Evolutionary conservation across 2,797 vertebrate genomes (phyloP), one percentile per base, ranked within the genome.

Genomic region (Gallirallus australis): DNA sequence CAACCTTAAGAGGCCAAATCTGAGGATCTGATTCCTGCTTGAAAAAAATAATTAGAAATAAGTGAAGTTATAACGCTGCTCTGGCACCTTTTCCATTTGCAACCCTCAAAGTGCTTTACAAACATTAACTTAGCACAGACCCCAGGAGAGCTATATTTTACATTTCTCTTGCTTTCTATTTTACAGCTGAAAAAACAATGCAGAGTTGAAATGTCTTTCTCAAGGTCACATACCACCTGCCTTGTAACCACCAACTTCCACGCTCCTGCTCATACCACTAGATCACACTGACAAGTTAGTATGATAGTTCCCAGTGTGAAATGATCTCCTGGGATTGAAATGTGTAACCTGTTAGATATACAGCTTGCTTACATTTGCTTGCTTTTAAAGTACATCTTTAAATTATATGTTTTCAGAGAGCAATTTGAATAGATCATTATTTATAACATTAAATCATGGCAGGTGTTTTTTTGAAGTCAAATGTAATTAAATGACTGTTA

Each of bases 401-500:
- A 89, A 77, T 48, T 70, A 50, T n/a, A 53, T 0, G 0, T 90
- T 85, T 94, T 77, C 80, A 75, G 45, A 57, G 30, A 88, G 12
- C 7, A 76, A 45, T 82, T 75, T 40, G 30, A 81, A 53, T 59
- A 66, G 42, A 64, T 93, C 27, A 28, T 71, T 6, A 89, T 90
- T 95, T 86, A 61, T 56, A 77, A 70, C 24, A 57, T 61, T 90
- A 88, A 89, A 66, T 87, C 47, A 80, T 12, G 21, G 28, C 24
- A 68, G 48, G 63, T 93, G 50, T 0, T 73, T 90, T 91, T 80
- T 61, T 47, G 3, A 94, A 94, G 69, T 52, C 47, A 92, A 71
- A 75, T 92, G 72, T 93, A 93, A 92, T 90, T 63, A 95, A 96
- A 92, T 80, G 42, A 57, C 68, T 73, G 70, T 65, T 90, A 86